Evolutionary conservation across 1,140 invertebrate genomes (phyloP), one percentile per base, ranked within the genome.

Genomic region (Frieseomelitta varia): DNA sequence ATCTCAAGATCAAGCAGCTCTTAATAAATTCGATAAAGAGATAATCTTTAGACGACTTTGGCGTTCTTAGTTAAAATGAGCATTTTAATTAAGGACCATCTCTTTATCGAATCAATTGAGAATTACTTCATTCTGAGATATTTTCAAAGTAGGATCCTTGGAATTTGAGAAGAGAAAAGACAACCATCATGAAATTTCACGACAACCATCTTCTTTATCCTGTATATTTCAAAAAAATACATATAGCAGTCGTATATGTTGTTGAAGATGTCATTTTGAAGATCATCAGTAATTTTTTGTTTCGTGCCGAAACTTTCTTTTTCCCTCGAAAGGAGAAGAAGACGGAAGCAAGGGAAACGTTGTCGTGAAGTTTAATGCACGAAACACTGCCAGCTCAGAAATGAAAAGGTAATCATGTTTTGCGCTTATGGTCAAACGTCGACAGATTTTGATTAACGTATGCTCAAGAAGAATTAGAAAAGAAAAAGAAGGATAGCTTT

Each of bases 301-400:
- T 67, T 4, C 15, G 2, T 1, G 63, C 17, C 6, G n/a, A 30
- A 21, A 74, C 10, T 30, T 21, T 21, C 17, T 56, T 74, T 14
- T 30, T 58, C 12, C 27, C 1, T 34, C 19, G 17, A 56, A 76
- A 75, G 14, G 19, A 55, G 27, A 21, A 12, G 14, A 1, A 24
- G 30, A 21, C 2, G 56, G 8, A 51, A 3, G 11, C 39, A n/a
- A 17, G 30, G 55, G 21, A 63, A 80, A 53, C 19, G 17, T 74
- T 53, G 51, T 72, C 12, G 65, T 79, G 19, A 55, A 69, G 74
- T 56, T 61, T n/a, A 15, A 67, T 24, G n/a, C n/a, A 53, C 19
- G 47, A 72, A 47, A 79, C 74, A 87, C 74, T 88, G 87, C 86
- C 82, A 88, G 61, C 39, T 61, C 34, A 76, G 30, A 79, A 51